These are phyloP conservation scores for Trissoscelio sp. DNA, from an alignment of 2,888 invertebrate genomes.

Conservation along the genomic window DNA sequence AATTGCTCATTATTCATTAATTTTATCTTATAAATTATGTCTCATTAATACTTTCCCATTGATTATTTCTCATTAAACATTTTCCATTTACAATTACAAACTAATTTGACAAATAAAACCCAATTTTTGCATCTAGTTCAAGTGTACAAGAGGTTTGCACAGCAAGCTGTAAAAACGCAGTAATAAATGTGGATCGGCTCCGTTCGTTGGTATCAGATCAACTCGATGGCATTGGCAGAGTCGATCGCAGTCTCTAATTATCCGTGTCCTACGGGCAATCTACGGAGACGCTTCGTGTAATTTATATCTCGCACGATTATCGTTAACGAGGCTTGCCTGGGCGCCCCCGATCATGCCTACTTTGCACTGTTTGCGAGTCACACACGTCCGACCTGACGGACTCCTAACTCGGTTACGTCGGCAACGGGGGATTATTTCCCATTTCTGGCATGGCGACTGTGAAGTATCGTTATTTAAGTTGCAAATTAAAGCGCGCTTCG, in stretches of 20 bases:
- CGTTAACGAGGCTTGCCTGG: conserved; percentile 58
- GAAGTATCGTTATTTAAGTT: conserved; percentile 83
- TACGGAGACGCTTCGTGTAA: conserved; percentile 55
- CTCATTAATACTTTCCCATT: no score
- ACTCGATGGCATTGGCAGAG: conserved; percentile 59
- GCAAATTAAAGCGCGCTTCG: conserved; percentile 81
- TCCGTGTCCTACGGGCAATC: conserved; percentile 59
- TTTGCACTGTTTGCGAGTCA: conserved; percentile 20
- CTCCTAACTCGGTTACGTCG: conserved; percentile 57
- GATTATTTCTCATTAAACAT: no score
- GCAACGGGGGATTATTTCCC: conserved; percentile 78
- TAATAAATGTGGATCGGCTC: conserved; percentile 39
- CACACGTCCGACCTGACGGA: conserved; percentile 47
- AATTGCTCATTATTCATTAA: no score
- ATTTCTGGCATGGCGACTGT: conserved; percentile 80
- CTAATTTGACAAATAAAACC: no score
- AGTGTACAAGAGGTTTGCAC: not conserved
- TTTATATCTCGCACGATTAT: conserved; percentile 57
- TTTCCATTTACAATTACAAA: no score
- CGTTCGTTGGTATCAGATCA: conserved; percentile 51
- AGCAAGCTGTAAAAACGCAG: conserved; percentile 3
- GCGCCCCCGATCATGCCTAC: conserved; percentile 30
- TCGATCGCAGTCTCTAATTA: conserved; percentile 64
- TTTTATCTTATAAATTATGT: no score
- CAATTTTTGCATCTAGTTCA: no score